Percentiles rank a stretch among this genome's conserved stretches.
These are phyloP conservation scores for Brenthis ino DNA, from an alignment of 2,888 invertebrate genomes.

Conservation along the genomic window DNA sequence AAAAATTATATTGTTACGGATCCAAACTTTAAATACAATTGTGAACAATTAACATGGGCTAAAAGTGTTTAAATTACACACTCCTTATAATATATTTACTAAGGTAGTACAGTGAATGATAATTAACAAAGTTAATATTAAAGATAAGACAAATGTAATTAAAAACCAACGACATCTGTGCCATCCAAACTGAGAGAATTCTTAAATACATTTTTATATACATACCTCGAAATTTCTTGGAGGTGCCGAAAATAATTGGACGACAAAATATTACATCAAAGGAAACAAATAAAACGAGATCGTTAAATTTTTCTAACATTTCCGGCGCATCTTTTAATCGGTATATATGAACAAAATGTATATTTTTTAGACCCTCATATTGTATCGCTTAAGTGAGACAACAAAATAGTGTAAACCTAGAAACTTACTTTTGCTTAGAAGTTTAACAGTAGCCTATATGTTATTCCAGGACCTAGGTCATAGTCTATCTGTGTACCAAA, in stretches of 20 bases:
- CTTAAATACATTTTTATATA: slow-evolving; percentile 25
- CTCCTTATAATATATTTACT: slow-evolving; percentile 23
- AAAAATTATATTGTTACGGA: background rate
- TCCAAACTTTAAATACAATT: background rate
- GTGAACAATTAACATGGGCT: slow-evolving; percentile 20
- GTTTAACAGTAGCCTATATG: no score
- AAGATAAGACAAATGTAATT: slow-evolving; percentile 35
- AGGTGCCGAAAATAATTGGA: slow-evolving; percentile 33
- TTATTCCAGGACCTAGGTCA: no score
- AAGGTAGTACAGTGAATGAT: slow-evolving; percentile 20
- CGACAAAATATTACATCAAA: slow-evolving; percentile 29
- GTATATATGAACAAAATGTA: background rate
- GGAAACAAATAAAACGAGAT: slow-evolving; percentile 18
- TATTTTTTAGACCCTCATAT: background rate
- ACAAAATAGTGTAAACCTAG: no score
- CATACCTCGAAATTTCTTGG: slow-evolving; percentile 10
- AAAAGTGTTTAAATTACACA: slow-evolving; percentile 28
- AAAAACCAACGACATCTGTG: slow-evolving; percentile 33
- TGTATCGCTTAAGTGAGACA: background rate
- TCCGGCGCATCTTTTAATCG: slow-evolving; percentile 6
- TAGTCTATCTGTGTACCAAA: no score
- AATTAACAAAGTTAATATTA: slow-evolving; percentile 38
- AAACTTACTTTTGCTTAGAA: no score
- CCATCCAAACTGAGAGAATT: slow-evolving; percentile 14
- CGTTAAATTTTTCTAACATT: slow-evolving; percentile 12